These are phyloP conservation scores for Pseudomyrmex sp. DNA, from an alignment of 1,140 invertebrate species.

Conservation along the genomic window DNA sequence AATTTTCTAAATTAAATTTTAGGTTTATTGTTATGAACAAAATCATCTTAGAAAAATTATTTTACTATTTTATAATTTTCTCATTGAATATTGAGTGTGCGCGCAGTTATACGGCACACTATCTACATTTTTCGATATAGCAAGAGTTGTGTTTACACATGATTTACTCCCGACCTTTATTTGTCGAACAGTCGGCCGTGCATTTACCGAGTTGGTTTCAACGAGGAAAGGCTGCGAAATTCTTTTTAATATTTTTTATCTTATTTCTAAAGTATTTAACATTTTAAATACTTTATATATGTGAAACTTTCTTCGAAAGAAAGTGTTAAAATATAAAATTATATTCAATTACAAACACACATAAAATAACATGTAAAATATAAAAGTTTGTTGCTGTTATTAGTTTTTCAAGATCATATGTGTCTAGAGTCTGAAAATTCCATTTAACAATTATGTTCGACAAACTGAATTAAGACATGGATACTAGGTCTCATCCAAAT, in stretches of 20 bases:
- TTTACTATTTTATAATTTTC: not conserved
- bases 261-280: not conserved
- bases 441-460: not conserved
- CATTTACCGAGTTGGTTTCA: slow-evolving; percentile 58
- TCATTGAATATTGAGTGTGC: not conserved
- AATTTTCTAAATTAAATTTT: too few relatives aligned
- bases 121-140: slow-evolving; percentile 5
- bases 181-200: slow-evolving; percentile 68
- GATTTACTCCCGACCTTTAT: slow-evolving; percentile 72
- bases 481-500: not conserved
- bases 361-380: not conserved
- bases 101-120: not conserved
- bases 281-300: too few relatives aligned
- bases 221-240: slow-evolving; percentile 26
- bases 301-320: too few relatives aligned
- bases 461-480: slow-evolving; percentile 16
- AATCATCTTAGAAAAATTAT: too few relatives aligned
- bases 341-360: not conserved
- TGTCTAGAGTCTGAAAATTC: too few relatives aligned
- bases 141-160: slow-evolving; percentile 57
- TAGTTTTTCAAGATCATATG: not conserved
- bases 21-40: too few relatives aligned
- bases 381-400: not conserved
- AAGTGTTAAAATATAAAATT: too few relatives aligned
- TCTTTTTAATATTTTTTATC: slow-evolving; percentile 7